Conservation (phyloP, 2,888 invertebrate genomes). For the Ormyrus labotus region DNA sequence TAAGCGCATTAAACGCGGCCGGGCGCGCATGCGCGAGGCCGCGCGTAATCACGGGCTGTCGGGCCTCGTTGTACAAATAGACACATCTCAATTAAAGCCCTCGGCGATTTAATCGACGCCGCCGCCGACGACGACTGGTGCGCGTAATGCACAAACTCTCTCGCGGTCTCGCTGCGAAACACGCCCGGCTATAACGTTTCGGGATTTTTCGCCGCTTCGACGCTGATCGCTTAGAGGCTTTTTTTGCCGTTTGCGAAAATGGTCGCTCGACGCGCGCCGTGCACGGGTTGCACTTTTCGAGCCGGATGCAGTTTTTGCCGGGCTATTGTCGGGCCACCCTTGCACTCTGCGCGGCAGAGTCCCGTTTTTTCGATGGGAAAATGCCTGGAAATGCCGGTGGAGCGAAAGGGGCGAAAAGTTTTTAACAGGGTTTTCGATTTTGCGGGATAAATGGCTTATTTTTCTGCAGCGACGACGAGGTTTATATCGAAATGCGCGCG, state of each 20-base stretch:
- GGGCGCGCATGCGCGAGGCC: background rate
- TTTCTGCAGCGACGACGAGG: no score
- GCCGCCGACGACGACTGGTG: constrained; percentile 21
- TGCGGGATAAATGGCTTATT: no score
- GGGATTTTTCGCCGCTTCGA: constrained; percentile 37
- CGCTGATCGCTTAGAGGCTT: background rate
- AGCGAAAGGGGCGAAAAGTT: no score
- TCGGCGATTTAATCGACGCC: constrained; percentile 67
- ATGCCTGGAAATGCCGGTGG: no score
- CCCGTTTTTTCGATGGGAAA: no score
- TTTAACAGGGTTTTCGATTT: no score
- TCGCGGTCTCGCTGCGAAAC: constrained; percentile 61
- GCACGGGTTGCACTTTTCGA: no score
- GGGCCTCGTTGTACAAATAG: constrained; percentile 60
- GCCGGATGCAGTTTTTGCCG: no score
- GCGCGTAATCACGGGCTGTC: constrained; percentile 61
- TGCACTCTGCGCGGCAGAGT: no score
- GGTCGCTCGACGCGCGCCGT: no score
- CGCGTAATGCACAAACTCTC: background rate
- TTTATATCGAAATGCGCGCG: no score
- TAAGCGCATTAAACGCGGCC: constrained; percentile 61
- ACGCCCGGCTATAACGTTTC: constrained; percentile 60
- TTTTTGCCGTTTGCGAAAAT: background rate
- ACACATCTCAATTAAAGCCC: constrained; percentile 73
- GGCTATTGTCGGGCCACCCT: no score